These are phyloP conservation scores for Hylia prasina DNA, from an alignment of 2,113 vertebrate genomes.

Conservation along the genomic window DNA sequence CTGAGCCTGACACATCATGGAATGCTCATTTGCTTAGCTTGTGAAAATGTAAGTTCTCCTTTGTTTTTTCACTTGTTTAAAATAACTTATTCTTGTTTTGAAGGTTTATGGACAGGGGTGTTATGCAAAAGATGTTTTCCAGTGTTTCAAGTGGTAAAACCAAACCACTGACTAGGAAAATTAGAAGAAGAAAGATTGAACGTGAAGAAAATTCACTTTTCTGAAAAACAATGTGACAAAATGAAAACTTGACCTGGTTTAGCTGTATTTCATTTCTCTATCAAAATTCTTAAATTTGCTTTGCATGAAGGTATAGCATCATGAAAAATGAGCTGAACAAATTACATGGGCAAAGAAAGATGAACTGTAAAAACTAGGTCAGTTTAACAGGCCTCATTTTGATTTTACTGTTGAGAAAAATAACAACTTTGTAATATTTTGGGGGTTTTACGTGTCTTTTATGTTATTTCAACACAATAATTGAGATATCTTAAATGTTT, in stretches of 20 bases:
- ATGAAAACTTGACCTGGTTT: neutral
- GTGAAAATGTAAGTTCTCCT: neutral
- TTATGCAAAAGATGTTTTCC: neutral
- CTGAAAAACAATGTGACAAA: neutral
- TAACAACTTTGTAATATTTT: neutral
- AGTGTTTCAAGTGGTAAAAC: neutral
- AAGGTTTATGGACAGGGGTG: neutral
- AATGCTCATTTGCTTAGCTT: neutral
- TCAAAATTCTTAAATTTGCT: neutral
- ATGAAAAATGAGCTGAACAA: neutral
- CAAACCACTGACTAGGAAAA: neutral
- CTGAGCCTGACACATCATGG: neutral
- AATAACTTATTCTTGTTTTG: neutral
- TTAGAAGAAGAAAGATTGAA: neutral
- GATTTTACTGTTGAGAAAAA: neutral
- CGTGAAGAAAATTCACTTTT: neutral
- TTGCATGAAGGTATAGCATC: neutral
- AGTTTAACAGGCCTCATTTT: neutral
- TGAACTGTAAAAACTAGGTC: neutral
- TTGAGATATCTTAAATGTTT: neutral
- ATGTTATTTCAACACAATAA: neutral
- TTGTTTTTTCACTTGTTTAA: neutral
- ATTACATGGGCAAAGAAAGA: neutral
- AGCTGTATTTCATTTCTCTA: neutral
- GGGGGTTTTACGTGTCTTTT: neutral